Conservation (phyloP, 2,113 vertebrate species). For the Chitala chitala region DNA sequence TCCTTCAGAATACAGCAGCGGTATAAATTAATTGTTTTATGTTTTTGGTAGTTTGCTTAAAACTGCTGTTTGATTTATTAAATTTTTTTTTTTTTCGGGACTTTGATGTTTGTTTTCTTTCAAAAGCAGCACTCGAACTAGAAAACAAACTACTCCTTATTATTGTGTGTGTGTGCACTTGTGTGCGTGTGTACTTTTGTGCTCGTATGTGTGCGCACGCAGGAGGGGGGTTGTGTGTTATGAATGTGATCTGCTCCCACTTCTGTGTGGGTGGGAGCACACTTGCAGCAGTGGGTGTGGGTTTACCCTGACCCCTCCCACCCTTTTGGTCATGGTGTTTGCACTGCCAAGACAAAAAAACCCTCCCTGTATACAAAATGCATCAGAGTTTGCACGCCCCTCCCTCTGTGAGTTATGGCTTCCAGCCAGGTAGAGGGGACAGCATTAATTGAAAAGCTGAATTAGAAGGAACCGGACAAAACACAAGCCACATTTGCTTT, state of each 20-base stretch:
- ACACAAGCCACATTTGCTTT: constrained; percentile 48
- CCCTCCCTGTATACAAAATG: constrained; percentile 42
- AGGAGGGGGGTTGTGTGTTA: not conserved
- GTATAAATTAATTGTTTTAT: not conserved
- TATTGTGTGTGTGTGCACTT: constrained; percentile 20
- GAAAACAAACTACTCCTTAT: not conserved
- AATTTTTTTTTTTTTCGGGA: not conserved
- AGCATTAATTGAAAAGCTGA: constrained; percentile 58
- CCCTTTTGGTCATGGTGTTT: not conserved
- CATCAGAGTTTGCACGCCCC: constrained; percentile 23
- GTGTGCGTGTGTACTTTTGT: constrained; percentile 15
- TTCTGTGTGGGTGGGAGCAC: not conserved
- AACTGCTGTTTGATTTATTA: not conserved
- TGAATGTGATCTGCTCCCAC: not conserved
- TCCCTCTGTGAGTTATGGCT: constrained; percentile 51
- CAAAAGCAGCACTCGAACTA: not conserved
- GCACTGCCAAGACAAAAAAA: constrained; percentile 34
- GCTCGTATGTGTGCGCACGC: not conserved
- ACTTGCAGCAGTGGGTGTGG: not conserved
- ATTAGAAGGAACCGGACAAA: constrained; percentile 59
- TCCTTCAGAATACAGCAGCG: too few relatives aligned
- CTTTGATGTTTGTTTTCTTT: not conserved
- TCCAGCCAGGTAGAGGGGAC: constrained; percentile 28
- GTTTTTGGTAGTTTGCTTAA: not conserved
- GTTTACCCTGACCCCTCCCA: constrained; percentile 7